These are phyloP conservation scores for Drosophila subquinaria DNA, from an alignment of 2,888 invertebrate species.

Conservation along the genomic window DNA sequence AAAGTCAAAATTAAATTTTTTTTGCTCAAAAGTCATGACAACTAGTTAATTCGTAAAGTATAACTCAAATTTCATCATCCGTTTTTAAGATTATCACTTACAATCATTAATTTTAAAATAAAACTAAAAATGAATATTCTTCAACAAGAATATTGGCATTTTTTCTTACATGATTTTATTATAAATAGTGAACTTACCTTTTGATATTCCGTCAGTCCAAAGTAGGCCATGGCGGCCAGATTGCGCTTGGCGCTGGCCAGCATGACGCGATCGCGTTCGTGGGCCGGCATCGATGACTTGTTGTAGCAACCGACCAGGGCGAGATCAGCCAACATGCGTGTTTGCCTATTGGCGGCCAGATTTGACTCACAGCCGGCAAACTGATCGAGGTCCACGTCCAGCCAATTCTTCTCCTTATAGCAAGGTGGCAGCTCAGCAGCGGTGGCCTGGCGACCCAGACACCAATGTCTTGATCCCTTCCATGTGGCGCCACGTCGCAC, in stretches of 20 bases:
- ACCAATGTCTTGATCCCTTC: conserved; percentile 93
- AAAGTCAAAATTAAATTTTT: no score
- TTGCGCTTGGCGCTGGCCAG: conserved; percentile 98
- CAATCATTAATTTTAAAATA: no score
- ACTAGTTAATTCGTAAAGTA: no score
- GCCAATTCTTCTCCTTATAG: conserved; percentile 91
- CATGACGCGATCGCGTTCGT: conserved; percentile 93
- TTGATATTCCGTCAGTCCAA: conserved; percentile 98
- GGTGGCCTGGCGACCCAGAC: conserved; percentile 91
- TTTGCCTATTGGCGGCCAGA: conserved; percentile 98
- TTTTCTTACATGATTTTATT: no score
- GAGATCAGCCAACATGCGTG: conserved; percentile 98
- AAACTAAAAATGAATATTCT: no score
- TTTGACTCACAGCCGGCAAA: conserved; percentile 97
- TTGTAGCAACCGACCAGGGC: conserved; percentile 98
- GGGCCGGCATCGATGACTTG: conserved; percentile 90
- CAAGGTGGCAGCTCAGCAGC: conserved; percentile 94
- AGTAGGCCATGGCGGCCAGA: conserved; percentile 97
- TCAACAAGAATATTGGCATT: no score
- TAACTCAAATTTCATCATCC: no score
- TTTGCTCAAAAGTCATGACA: no score
- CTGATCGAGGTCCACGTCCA: conserved; percentile 94
- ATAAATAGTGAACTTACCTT: conserved; percentile 87
- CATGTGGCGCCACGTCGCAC: conserved; percentile 98
- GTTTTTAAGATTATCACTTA: no score